Evolutionary conservation across 2,113 vertebrate species (phyloP), one percentile per base, ranked within the genome.

Genomic region (Hippoglossus stenolepis): DNA sequence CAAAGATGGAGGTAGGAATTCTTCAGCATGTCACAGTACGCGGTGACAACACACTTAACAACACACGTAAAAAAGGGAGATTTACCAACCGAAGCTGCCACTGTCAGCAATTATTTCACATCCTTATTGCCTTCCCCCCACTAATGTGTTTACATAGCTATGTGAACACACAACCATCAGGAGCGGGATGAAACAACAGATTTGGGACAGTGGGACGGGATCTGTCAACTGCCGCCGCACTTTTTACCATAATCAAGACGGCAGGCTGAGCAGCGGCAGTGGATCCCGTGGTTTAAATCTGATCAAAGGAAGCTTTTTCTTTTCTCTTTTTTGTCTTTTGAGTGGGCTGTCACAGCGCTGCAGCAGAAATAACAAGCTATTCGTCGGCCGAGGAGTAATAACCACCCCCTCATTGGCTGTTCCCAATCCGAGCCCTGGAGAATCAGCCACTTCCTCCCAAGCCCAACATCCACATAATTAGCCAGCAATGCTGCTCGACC

Each of bases 391-490:
- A 63, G 23, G 53, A 77, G 47, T 67, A 77, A 49, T 20, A 76
- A 80, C 76, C 70, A 59, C 40, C 80, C 74, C 45, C 79, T 80
- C 70, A 49, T 61, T 67, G 74, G 66, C 63, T 20, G 15, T 56
- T 86, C 31, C 77, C 71, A 57, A 69, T 79, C 67, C 54, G 4
- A 54, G 31, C 71, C 67, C 72, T 60, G 40, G 64, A 91, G 82
- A 80, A 72, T 74, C 66, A 66, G 71, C 43, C 31, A 53, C 73
- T 83, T 89, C 72, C 74, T 76, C 73, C 28, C 26, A 12, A 38
- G 59, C 62, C 0, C 12, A 84, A 82, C 81, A 66, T 77, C 53
- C 56, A 75, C 49, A 15, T 85, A 87, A 90, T 90, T 88, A 89
- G 73, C 59, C 79, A 84, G 65, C 82, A 65, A 82, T 75, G 57